Evolutionary conservation across 2,113 vertebrate genomes (phyloP).

Genomic region (Marmota monax): DNA sequence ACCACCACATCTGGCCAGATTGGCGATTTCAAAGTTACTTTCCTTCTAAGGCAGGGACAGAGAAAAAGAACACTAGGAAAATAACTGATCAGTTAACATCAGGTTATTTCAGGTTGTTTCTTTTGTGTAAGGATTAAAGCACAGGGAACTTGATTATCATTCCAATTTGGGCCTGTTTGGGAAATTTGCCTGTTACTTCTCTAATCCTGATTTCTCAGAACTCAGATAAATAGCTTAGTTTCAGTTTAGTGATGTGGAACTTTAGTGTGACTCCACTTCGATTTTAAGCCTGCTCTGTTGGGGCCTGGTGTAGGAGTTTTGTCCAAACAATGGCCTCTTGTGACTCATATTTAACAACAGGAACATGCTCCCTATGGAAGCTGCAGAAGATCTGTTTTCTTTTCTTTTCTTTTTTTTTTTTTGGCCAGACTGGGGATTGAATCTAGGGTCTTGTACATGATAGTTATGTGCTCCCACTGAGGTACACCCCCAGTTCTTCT

Average conservation of each 20-base stretch:
- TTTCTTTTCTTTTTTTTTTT: background rate
- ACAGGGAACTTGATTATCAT: background rate
- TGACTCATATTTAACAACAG: background rate
- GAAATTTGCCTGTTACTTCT: background rate
- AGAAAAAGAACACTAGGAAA: background rate
- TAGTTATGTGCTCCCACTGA: background rate
- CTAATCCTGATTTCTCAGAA: background rate
- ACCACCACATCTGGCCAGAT: background rate
- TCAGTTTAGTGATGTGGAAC: background rate
- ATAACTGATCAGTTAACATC: background rate
- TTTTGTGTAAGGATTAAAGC: constrained; percentile 1
- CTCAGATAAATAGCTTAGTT: background rate
- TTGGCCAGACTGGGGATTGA: no score
- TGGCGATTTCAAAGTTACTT: background rate
- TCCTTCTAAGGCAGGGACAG: background rate
- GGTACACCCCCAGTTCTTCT: background rate
- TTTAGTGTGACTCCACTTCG: background rate
- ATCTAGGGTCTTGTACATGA: background rate
- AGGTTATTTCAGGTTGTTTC: background rate
- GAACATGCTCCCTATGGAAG: background rate
- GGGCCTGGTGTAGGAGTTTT: background rate
- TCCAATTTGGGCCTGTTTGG: background rate
- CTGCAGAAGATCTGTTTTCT: background rate
- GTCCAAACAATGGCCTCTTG: background rate
- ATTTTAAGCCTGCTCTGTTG: background rate